Evolutionary conservation across 1,140 invertebrate species (phyloP).

Genomic region (Drosophila mayri): DNA sequence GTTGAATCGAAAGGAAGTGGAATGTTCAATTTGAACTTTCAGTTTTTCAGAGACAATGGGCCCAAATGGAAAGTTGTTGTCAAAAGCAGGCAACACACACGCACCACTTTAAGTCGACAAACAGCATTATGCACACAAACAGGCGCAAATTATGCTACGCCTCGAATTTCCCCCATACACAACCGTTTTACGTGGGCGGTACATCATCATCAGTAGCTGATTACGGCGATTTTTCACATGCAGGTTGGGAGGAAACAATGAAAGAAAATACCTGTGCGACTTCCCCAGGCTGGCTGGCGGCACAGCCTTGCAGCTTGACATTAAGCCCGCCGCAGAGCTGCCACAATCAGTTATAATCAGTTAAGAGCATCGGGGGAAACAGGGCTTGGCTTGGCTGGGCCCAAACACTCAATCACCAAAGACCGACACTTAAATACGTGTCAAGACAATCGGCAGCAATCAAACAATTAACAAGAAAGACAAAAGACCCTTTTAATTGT

Average conservation of each 20-base stretch:
- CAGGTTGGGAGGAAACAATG: conserved; percentile 14
- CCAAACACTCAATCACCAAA: conserved; percentile 24
- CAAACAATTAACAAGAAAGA: conserved; percentile 33
- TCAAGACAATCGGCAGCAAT: conserved; percentile 50
- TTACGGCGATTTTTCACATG: conserved; percentile 62
- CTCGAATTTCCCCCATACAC: conserved; percentile 30
- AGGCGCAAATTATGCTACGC: conserved; percentile 49
- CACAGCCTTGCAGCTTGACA: conserved; percentile 71
- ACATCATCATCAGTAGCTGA: conserved; percentile 22
- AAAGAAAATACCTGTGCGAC: conserved; percentile 67
- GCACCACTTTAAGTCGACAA: conserved; percentile 27
- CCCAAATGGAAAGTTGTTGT: conserved; percentile 71
- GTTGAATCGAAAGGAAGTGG: conserved; percentile 73
- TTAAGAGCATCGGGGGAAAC: conserved; percentile 27
- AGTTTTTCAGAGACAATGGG: conserved; percentile 68
- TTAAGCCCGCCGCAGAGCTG: conserved; percentile 49
- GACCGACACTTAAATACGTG: conserved; percentile 40
- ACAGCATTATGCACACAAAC: conserved; percentile 48
- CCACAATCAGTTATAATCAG: conserved; percentile 59
- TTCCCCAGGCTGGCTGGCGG: conserved; percentile 16
- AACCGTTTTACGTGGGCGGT: conserved; percentile 37
- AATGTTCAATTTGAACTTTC: conserved; percentile 75
- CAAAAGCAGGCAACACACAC: conserved; percentile 41
- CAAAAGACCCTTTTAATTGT: conserved; percentile 7
- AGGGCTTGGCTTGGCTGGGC: conserved; percentile 40